These are phyloP conservation scores for Glaucomys volans DNA, from an alignment of 2,113 vertebrate genomes.

Conservation along the genomic window DNA sequence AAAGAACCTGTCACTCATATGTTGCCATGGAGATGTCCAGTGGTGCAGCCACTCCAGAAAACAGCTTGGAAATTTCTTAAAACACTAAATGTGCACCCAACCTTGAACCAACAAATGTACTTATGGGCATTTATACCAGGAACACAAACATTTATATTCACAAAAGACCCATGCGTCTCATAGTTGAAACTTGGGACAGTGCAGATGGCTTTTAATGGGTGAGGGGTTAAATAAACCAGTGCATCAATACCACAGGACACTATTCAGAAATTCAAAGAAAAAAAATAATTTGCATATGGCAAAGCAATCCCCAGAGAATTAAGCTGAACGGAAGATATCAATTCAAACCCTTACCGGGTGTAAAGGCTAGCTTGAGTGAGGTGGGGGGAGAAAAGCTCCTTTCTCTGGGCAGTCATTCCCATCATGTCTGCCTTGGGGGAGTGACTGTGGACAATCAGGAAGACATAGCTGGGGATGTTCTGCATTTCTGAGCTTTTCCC, in stretches of 20 bases:
- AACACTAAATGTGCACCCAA: neutral
- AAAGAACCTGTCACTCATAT: too few relatives aligned
- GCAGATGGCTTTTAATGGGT: too few relatives aligned
- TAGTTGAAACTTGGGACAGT: neutral
- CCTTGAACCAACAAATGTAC: rapidly evolving
- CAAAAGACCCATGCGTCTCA: neutral
- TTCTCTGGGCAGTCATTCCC: neutral
- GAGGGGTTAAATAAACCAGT: neutral
- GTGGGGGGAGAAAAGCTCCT: neutral
- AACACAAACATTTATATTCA: neutral
- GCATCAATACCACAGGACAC: neutral
- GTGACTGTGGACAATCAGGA: neutral
- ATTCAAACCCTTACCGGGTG: too few relatives aligned
- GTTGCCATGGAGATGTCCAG: rapidly evolving
- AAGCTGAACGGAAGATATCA: too few relatives aligned
- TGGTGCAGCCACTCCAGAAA: too few relatives aligned
- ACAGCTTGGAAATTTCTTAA: neutral
- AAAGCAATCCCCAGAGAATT: neutral
- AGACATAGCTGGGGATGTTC: neutral
- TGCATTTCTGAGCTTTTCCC: neutral
- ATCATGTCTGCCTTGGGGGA: neutral
- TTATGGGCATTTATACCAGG: neutral
- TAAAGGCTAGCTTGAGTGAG: neutral
- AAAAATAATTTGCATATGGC: too few relatives aligned
- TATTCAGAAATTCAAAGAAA: neutral